Conservation (phyloP, 2,888 invertebrate species). For the Synergus japonicus region DNA sequence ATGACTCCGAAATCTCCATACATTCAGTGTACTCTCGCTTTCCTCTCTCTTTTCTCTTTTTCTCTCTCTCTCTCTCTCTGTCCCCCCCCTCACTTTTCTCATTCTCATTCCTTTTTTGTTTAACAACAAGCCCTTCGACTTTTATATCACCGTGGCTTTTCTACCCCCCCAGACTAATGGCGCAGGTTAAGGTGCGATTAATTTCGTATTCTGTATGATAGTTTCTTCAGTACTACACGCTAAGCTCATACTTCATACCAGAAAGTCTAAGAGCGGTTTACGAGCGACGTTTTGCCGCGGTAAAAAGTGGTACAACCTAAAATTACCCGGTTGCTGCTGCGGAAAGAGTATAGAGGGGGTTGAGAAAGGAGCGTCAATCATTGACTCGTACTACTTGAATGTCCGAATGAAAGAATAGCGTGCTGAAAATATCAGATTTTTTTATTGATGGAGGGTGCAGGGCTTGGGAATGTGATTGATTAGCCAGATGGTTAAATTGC, state of each 20-base stretch:
- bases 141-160: conserved; percentile 71
- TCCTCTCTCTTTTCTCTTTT: conserved; percentile 55
- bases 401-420: conserved; percentile 41
- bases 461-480: conserved; percentile 12
- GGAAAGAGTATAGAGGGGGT: background rate
- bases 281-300: conserved; percentile 57
- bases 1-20: conserved; percentile 39
- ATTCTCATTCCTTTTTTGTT: conserved; percentile 52
- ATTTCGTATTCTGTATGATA: conserved; percentile 68
- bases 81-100: conserved; percentile 46
- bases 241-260: conserved; percentile 66
- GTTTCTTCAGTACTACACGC: conserved; percentile 62
- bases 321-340: conserved; percentile 5
- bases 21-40: conserved; percentile 52
- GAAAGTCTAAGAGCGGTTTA: conserved; percentile 57
- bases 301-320: conserved; percentile 38
- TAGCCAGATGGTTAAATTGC: background rate
- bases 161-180: conserved; percentile 43
- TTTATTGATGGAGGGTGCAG: conserved; percentile 19
- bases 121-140: conserved; percentile 59
- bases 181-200: conserved; percentile 64
- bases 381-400: conserved; percentile 37
- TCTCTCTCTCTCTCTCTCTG: conserved; percentile 49
- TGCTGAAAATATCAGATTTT: conserved; percentile 28
- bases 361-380: conserved; percentile 32